Percentiles rank a stretch among this genome's conserved stretches.
Evolutionary conservation across 2,113 vertebrate species (phyloP).

Genomic region (Chaetodon trifascialis): DNA sequence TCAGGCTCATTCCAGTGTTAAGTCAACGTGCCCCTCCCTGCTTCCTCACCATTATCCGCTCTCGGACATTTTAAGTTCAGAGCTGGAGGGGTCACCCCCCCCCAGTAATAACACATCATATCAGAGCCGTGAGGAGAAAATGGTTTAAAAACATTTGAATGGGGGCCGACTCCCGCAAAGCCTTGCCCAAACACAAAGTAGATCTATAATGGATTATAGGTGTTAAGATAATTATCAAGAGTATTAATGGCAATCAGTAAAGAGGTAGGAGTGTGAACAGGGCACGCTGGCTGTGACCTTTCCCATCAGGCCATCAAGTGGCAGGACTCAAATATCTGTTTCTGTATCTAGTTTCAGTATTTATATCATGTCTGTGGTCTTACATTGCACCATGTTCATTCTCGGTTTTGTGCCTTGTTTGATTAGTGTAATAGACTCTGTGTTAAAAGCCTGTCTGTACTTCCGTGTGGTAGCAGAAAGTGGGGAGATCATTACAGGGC

Average conservation of each 20-base stretch:
- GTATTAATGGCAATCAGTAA: conserved; percentile 15
- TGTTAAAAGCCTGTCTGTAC: conserved; percentile 42
- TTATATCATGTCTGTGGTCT: conserved; percentile 69
- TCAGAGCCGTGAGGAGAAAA: neutral
- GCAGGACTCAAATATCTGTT: conserved; percentile 46
- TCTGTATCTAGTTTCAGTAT: conserved; percentile 48
- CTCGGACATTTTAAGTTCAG: neutral
- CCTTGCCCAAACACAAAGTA: conserved; percentile 10
- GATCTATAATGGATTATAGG: neutral
- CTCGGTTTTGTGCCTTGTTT: conserved; percentile 77
- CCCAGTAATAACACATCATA: neutral
- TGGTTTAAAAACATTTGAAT: neutral
- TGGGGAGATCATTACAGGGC: conserved; percentile 15
- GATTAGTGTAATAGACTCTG: conserved; percentile 45
- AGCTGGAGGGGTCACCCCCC: neutral
- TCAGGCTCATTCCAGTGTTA: neutral
- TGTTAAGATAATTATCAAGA: neutral
- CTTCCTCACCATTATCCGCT: neutral
- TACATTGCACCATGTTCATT: conserved; percentile 63
- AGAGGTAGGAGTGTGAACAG: conserved; percentile 41
- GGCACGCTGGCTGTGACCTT: conserved; percentile 66
- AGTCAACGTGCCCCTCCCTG: neutral
- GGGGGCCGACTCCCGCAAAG: neutral
- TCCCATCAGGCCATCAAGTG: conserved; percentile 39
- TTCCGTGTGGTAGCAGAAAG: conserved; percentile 49